Evolutionary conservation across 2,113 vertebrate genomes (phyloP).

Genomic region (Tamias sibiricus): DNA sequence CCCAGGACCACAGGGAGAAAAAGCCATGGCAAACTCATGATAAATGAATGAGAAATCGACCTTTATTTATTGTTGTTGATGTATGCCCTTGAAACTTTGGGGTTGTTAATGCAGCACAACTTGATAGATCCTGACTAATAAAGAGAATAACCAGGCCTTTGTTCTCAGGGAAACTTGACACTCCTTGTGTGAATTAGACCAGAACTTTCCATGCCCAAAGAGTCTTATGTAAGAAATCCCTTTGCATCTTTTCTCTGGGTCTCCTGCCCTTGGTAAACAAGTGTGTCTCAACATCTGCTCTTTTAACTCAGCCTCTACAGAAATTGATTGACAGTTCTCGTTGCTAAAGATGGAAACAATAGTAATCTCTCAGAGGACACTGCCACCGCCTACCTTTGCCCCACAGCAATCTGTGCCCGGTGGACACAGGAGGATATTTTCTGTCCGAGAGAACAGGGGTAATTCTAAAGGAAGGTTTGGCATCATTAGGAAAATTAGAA

Average conservation of each 20-base stretch:
- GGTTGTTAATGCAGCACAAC: background rate
- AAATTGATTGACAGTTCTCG: background rate
- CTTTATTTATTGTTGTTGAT: background rate
- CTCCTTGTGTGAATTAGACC: background rate
- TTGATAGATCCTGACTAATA: background rate
- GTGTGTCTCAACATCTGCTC: background rate
- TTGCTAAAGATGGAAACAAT: background rate
- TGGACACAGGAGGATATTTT: background rate
- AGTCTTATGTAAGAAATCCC: background rate
- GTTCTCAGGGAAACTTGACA: background rate
- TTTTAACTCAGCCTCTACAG: background rate
- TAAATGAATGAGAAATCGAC: background rate
- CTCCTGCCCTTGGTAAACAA: background rate
- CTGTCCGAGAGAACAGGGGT: background rate
- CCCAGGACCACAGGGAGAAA: background rate
- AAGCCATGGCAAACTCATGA: background rate
- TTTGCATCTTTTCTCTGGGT: background rate
- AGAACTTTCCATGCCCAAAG: background rate
- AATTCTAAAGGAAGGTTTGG: background rate
- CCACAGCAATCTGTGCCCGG: background rate
- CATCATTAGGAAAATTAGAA: background rate
- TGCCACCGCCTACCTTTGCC: background rate
- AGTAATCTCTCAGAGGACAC: background rate
- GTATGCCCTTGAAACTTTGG: background rate
- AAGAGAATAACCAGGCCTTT: background rate